Percentiles rank a stretch among this genome's conserved stretches.
Conservation (phyloP, 2,797 vertebrate genomes). For the Crocodylus rhombifer region DNA sequence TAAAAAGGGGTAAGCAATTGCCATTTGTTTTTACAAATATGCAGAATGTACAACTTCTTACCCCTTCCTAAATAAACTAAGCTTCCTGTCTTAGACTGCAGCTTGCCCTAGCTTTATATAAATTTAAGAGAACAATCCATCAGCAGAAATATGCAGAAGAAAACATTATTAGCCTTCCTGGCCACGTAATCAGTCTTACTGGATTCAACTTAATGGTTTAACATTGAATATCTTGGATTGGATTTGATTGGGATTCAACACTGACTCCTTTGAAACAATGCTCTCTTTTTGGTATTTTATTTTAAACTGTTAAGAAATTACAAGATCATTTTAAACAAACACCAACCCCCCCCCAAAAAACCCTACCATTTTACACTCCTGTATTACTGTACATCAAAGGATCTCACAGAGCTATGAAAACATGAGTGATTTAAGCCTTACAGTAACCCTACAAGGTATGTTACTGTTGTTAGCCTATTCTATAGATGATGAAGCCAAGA, state of each 20-base stretch:
- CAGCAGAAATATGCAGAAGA: not conserved
- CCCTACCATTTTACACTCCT: not conserved
- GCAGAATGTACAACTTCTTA: not conserved
- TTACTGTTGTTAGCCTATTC: not conserved
- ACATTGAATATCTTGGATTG: not conserved
- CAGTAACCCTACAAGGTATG: not conserved
- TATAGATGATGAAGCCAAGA: not conserved
- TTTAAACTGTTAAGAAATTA: not conserved
- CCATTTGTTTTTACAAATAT: too few relatives aligned
- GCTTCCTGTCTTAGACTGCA: not conserved
- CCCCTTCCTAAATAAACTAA: not conserved
- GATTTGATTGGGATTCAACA: not conserved
- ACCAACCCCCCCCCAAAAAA: not conserved
- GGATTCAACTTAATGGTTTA: conserved; percentile 24
- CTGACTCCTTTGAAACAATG: not conserved
- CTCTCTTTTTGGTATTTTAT: not conserved
- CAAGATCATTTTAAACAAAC: not conserved
- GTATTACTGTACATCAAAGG: not conserved
- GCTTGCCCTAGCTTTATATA: not conserved
- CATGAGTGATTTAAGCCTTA: not conserved
- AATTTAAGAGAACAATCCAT: not conserved
- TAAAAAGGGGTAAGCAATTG: too few relatives aligned
- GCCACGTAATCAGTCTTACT: conserved; percentile 18
- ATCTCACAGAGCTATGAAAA: not conserved
- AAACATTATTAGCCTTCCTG: not conserved